Base-by-base conservation (phyloP, 2,797 vertebrate genomes). In the Lithobates sylvaticus region DNA sequence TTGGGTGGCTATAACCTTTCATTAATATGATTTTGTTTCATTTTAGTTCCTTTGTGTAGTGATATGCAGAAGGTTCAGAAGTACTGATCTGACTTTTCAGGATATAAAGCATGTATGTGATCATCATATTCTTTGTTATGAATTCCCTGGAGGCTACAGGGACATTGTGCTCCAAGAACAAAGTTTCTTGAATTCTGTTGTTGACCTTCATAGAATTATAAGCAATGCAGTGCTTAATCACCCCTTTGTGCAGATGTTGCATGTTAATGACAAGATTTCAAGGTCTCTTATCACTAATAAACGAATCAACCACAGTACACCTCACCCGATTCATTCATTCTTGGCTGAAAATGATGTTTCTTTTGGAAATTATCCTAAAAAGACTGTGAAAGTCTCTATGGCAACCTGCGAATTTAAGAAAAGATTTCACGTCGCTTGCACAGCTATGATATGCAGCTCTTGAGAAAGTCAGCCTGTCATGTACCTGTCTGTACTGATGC, bases 281-380 rank as follows among this genome's bases (percentile, higher is more conserved):
- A 83, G 86, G 76, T 84, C 71, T 9, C 65, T 87, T 75, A 74
- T 78, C 69, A 83, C 61, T 64, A 69, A 75, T 70, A 61, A 44
- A 76, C 44, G 58, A 69, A 80, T 72, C 70, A 44, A 83, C 65
- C 39, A 65, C 81, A 79, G 81, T 72, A 87, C 81, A 84, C 86
- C 86, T 87, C 75, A 72, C 76, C 71, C 71, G 84, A 87, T 84
- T 76, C 84, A 87, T 84, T 83, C 75, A 61, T 78, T 79, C 42
- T 79, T 80, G 81, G 65, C 86, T 61, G 70, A 87, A 87, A 80
- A 87, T 84, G 82, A 76, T 87, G 81, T 84, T 87, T 87, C 86
- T 80, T 87, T 84, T 87, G 86, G 86, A 87, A 87, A 80, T 76
- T 64, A 70, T 84, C 81, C 86, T 80, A 87, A 87, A 87, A 87